Base-by-base conservation (phyloP, 2,797 vertebrate genomes). In the Bucorvus abyssinicus region DNA sequence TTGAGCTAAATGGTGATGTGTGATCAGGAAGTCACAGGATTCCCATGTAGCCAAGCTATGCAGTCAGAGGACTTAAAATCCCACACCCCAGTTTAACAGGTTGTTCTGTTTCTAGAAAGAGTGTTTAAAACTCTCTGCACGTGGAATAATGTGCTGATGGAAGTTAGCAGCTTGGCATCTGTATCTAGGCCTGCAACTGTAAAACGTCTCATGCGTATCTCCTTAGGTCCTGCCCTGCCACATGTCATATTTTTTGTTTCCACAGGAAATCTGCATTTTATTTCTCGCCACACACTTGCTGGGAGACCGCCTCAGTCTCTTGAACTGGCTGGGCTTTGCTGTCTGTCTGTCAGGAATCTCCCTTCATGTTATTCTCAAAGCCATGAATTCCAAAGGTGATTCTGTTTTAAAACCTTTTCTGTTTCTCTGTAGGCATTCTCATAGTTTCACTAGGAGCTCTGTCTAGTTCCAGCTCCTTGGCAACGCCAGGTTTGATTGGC, bases 251-350 rank as follows among this genome's bases (percentile, higher is more conserved):
- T 64, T 81, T 79, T 78, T 88, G 38, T 92, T 74, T 93, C 91
- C 68, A 17, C 97, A 99, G 99, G 99, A 99, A 96, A 98, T 99
- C 84, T 99, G 99, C 65, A 98, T 98, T 61, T 96, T 99, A 89
- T 95, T 99, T 79, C 95, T 99, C 53, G 98, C 99, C 8, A 98
- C 98, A 6, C 95, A 88, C 85, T 93, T 99, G 77, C 98, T 99
- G 97, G 99, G 98, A 23, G 99, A 99, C 81, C 98, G 81, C 89
- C 98, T 99, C 97, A 99, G 95, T 57, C 24, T 89, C 6, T 70
- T 99, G 26, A 99, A 99, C 96, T 99, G 99, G 99, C 96, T 99
- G 94, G 99, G 99, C 85, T 99, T 99, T 32, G 98, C 90, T 22
- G 97, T 99, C 61, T 99, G 99, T 96, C 97, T 99, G 30, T 98